phyloP scores from a whole-genome alignment of 1,140 invertebrate species.

The Drosophila pachea region DNA sequence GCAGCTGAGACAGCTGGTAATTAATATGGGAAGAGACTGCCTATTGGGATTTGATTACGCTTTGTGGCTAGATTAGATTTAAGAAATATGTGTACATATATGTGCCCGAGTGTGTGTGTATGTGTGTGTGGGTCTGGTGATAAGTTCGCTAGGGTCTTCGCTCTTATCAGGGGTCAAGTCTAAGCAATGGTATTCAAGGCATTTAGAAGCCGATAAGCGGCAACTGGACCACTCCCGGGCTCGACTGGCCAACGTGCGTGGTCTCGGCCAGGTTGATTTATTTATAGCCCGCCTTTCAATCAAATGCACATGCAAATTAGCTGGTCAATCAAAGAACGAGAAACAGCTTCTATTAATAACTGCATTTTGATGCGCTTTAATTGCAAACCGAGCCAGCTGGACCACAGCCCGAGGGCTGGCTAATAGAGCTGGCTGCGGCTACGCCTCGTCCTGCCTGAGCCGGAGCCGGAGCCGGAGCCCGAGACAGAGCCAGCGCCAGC shows the following conservation, averaged over 20 bases:
- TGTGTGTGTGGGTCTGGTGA: conserved; percentile 2
- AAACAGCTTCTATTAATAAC: conserved; percentile 60
- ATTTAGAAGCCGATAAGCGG: conserved; percentile 44
- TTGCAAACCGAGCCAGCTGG: conserved; percentile 23
- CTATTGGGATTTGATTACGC: conserved; percentile 28
- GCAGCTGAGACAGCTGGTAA: conserved; percentile 50
- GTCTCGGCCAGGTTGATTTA: conserved; percentile 27
- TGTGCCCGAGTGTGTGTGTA: neutral
- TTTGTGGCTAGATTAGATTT: conserved; percentile 67
- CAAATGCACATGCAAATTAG: conserved; percentile 32
- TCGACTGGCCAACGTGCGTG: conserved; percentile 40
- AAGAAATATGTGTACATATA: neutral
- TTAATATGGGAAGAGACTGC: conserved; percentile 51
- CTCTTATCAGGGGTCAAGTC: conserved; percentile 50
- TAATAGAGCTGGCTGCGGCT: conserved; percentile 10
- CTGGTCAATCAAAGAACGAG: conserved; percentile 44
- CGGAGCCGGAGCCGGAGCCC: neutral
- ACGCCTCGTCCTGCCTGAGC: neutral
- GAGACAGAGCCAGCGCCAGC: neutral
- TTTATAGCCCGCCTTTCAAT: conserved; percentile 39
- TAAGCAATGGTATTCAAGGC: conserved; percentile 18
- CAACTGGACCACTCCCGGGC: conserved; percentile 1
- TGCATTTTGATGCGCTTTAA: conserved; percentile 53
- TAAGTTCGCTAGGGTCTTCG: conserved; percentile 44
- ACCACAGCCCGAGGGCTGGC: conserved; percentile 60